Conservation (phyloP, 2,113 vertebrate species). For the Odobenus rosmarus region DNA sequence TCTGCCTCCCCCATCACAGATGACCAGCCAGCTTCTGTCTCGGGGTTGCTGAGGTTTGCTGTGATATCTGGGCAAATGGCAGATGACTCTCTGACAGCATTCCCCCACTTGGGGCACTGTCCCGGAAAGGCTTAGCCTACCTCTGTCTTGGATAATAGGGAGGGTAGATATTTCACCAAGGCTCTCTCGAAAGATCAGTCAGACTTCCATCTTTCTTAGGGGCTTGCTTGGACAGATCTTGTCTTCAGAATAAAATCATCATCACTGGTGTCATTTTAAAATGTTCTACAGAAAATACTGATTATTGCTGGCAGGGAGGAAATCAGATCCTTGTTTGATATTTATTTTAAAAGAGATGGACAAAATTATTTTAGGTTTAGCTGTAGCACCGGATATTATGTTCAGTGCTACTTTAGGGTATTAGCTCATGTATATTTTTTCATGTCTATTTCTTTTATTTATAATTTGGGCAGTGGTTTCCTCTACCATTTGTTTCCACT, state of each 20-base stretch:
- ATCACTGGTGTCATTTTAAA: not conserved
- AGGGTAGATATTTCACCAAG: not conserved
- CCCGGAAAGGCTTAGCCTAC: not conserved
- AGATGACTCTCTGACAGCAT: not conserved
- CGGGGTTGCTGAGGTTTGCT: not conserved
- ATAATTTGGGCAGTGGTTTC: not conserved
- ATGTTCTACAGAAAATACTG: not conserved
- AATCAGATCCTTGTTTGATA: slow-evolving; percentile 16
- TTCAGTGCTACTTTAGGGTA: not conserved
- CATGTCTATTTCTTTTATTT: not conserved
- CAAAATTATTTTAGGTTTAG: not conserved
- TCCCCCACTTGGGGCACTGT: not conserved
- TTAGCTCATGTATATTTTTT: not conserved
- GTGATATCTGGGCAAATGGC: not conserved
- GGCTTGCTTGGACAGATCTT: not conserved
- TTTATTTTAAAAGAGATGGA: slow-evolving; percentile 14
- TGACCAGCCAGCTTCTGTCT: not conserved
- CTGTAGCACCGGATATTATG: not conserved
- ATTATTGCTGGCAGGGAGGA: slow-evolving; percentile 14
- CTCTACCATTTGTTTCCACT: not conserved
- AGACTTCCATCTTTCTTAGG: not conserved
- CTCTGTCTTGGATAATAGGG: not conserved
- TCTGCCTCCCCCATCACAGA: not conserved
- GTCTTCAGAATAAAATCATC: slow-evolving; percentile 28
- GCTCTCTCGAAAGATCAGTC: not conserved